Evolutionary conservation across 2,888 invertebrate species (phyloP).

Genomic region (Altica lythri): DNA sequence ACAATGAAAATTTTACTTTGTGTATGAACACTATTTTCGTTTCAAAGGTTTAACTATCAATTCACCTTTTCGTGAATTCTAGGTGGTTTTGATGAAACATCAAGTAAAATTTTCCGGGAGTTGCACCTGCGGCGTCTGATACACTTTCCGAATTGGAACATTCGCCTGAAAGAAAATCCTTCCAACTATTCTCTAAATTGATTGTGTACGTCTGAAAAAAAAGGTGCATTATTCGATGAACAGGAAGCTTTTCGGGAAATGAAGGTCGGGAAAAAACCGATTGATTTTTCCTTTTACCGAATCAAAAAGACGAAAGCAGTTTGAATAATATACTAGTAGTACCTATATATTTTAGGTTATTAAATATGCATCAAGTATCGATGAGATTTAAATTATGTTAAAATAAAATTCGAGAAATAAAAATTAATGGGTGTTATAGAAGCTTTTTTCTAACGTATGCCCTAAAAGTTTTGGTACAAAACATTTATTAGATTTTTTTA

Average conservation of each 20-base stretch:
- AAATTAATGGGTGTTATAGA: no score
- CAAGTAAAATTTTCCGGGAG: slow-evolving; percentile 46
- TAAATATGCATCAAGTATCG: background rate
- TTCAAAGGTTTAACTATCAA: slow-evolving; percentile 31
- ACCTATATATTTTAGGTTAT: no score
- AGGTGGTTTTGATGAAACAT: slow-evolving; percentile 43
- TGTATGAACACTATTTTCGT: slow-evolving; percentile 1
- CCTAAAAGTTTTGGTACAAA: no score
- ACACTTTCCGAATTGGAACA: slow-evolving; percentile 45
- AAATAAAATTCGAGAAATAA: slow-evolving; percentile 1
- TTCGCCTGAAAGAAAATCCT: slow-evolving; percentile 14
- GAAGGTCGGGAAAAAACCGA: background rate
- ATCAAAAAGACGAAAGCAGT: background rate
- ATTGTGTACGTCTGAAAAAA: slow-evolving; percentile 16
- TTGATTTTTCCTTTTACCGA: slow-evolving; percentile 8
- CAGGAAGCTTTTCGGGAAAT: slow-evolving; percentile 10
- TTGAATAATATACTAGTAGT: background rate
- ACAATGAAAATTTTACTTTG: slow-evolving; percentile 4
- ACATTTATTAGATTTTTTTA: no score
- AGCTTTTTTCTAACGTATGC: no score
- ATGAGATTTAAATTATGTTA: background rate
- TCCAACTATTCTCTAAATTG: slow-evolving; percentile 18
- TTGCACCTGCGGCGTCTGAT: slow-evolving; percentile 50
- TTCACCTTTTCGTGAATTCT: slow-evolving; percentile 33
- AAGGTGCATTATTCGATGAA: slow-evolving; percentile 21